Base-by-base conservation (phyloP, 1,140 invertebrate species). In the Centruroides vittatus region DNA sequence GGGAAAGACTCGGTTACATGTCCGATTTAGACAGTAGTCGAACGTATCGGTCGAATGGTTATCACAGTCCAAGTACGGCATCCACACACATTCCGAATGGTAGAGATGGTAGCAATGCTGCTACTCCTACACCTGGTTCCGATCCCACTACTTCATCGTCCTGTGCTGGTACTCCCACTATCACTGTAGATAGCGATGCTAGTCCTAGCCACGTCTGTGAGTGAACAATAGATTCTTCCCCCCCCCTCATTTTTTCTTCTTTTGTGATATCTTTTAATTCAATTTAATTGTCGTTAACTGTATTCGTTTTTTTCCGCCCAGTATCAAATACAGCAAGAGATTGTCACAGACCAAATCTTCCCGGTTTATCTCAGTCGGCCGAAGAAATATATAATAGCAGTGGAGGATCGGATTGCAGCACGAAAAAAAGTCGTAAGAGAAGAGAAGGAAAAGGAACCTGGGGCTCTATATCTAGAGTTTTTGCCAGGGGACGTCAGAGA, bases 381-480 rank as follows among this genome's bases (percentile, higher is more conserved):
- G 63, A 65, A 35, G 63, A 65, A 36, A 65, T 65, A 47, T 64
- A 59, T 46, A 65, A 65, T 60, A 70, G 48, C 55, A 69, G 52
- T 69, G 67, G 56, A 68, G 65, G 67, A 57, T 67, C 66, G 59
- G 62, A 62, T 58, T 64, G 66, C 61, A 63, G 64, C 57, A 58
- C 66, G 8, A 61, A 59, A 57, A 65, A 65, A n/a, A 41, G 41
- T 41, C 5, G 41, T 6, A 61, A 58, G 12, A 7, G 47, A 7
- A 61, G 59, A n/a, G 59, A 60, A n/a, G 61, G 61, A 63, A 67
- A 72, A 53, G 70, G 73, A 23, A 72, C 84, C 1, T 89, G 86
- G 86, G 86, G 86, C 53, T 86, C 84, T 67, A 89, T 89, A 67
- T 86, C 84, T 0, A 78, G 88, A 65, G 89, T 93, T 9, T 93